Percentiles rank a stretch among this genome's conserved stretches.
Conservation (phyloP, 2,797 vertebrate species). For the Dallia pectoralis region DNA sequence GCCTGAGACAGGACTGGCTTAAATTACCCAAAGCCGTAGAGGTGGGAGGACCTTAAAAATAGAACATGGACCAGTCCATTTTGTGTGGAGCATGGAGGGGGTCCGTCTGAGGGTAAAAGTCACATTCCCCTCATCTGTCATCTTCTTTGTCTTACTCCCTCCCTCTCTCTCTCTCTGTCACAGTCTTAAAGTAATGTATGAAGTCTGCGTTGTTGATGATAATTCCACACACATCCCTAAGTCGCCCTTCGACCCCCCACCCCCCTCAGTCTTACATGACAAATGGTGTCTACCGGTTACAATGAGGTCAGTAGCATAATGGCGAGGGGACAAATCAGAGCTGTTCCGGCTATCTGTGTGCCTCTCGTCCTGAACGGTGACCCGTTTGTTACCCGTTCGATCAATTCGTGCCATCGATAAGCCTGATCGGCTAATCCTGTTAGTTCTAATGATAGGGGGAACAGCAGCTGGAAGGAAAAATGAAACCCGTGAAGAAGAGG, state of each 20-base stretch:
- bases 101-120: constrained; percentile 42
- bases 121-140: constrained; percentile 28
- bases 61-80: constrained; percentile 55
- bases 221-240: constrained; percentile 56
- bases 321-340: constrained; percentile 57
- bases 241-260: constrained; percentile 40
- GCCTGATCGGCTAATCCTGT: constrained; percentile 10
- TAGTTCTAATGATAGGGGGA: constrained; percentile 28
- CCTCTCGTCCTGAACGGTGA: constrained; percentile 69
- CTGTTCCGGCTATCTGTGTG: constrained; percentile 65
- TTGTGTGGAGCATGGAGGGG: constrained; percentile 39
- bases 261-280: constrained; percentile 57
- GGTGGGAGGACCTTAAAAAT: constrained; percentile 68
- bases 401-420: constrained; percentile 37
- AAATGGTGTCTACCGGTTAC: constrained; percentile 72
- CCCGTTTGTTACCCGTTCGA: constrained; percentile 49
- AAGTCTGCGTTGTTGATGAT: constrained; percentile 71
- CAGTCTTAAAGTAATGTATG: constrained; percentile 35
- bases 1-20: constrained; percentile 63
- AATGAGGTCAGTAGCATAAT: constrained; percentile 76
- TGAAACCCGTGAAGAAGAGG: constrained; percentile 14
- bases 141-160: constrained; percentile 15
- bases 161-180: constrained; percentile 41
- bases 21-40: constrained; percentile 67
- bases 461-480: constrained; percentile 20